Evolutionary conservation across 1,140 invertebrate species (phyloP).

Genomic region (Eufriesea mexicana): DNA sequence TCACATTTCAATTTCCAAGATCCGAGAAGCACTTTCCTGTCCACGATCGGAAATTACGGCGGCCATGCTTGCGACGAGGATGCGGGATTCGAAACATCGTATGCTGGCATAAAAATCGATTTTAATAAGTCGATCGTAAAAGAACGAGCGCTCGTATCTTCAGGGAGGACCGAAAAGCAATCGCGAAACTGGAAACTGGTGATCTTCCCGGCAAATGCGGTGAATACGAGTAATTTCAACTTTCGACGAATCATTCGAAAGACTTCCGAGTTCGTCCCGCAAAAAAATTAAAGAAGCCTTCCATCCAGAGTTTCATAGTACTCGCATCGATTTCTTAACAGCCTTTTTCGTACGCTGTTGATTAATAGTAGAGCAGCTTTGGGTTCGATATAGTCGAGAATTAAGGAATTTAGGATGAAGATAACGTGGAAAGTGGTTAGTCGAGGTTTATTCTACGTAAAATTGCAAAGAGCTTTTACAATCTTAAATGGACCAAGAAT

Average conservation of each 20-base stretch:
- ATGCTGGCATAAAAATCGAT: constrained; percentile 22
- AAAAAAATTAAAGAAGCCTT: background rate
- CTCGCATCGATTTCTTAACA: background rate
- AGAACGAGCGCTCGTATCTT: constrained; percentile 16
- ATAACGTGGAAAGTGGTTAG: background rate
- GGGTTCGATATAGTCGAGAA: background rate
- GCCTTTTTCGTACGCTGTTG: too few relatives aligned
- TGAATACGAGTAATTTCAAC: constrained; percentile 11
- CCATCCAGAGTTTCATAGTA: background rate
- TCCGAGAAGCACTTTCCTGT: background rate
- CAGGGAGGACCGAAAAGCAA: constrained; percentile 6
- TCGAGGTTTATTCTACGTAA: too few relatives aligned
- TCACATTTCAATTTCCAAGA: constrained; percentile 4
- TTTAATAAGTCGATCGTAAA: constrained; percentile 33
- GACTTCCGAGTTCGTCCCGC: background rate
- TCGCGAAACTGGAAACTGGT: background rate
- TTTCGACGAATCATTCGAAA: background rate
- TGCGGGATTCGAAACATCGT: background rate
- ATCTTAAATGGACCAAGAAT: too few relatives aligned
- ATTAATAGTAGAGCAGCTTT: background rate
- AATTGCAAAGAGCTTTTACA: too few relatives aligned
- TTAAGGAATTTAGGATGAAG: background rate
- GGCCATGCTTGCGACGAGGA: background rate
- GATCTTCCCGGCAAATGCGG: background rate
- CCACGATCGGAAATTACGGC: background rate